These are phyloP conservation scores for Cryptus armator DNA, from an alignment of 2,888 invertebrate species.

Conservation along the genomic window DNA sequence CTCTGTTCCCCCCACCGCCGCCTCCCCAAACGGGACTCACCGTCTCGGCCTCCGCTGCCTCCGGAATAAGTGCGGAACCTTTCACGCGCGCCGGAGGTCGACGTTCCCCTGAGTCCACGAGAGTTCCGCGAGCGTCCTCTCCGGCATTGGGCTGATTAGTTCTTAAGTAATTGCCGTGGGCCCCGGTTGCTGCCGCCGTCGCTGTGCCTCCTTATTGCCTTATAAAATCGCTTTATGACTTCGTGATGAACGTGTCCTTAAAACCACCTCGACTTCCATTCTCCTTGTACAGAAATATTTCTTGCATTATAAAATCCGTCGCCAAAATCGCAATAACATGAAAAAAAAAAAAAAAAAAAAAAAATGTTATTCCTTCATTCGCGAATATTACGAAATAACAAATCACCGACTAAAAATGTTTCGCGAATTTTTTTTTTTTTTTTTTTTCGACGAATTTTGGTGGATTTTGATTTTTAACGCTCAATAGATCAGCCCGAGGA, in stretches of 20 bases:
- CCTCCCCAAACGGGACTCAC: slow-evolving; percentile 5
- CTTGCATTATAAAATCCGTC: slow-evolving; percentile 47
- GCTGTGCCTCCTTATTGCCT: slow-evolving; percentile 76
- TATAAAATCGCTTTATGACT: slow-evolving; percentile 82
- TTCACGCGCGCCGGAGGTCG: slow-evolving; percentile 44
- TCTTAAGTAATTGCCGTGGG: slow-evolving; percentile 81
- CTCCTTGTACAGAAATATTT: slow-evolving; percentile 18
- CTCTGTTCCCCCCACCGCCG: too few relatives aligned
- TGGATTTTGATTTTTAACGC: too few relatives aligned
- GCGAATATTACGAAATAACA: too few relatives aligned
- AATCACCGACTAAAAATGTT: too few relatives aligned
- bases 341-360: not conserved
- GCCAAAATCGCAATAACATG: not conserved
- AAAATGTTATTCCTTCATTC: not conserved
- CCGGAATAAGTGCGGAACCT: slow-evolving; percentile 27
- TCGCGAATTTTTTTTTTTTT: too few relatives aligned
- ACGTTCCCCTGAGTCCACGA: slow-evolving; percentile 50
- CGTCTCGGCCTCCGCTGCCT: slow-evolving; percentile 3
- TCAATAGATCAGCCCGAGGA: too few relatives aligned
- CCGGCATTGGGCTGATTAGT: slow-evolving; percentile 81
- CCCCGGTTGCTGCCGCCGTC: slow-evolving; percentile 3
- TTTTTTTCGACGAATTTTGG: too few relatives aligned
- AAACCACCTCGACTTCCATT: slow-evolving; percentile 58
- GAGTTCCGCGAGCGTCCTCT: slow-evolving; percentile 71
- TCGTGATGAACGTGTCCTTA: slow-evolving; percentile 82